phyloP scores from a whole-genome alignment of 2,888 invertebrate genomes.

The Sinohyriopsis cumingii region DNA sequence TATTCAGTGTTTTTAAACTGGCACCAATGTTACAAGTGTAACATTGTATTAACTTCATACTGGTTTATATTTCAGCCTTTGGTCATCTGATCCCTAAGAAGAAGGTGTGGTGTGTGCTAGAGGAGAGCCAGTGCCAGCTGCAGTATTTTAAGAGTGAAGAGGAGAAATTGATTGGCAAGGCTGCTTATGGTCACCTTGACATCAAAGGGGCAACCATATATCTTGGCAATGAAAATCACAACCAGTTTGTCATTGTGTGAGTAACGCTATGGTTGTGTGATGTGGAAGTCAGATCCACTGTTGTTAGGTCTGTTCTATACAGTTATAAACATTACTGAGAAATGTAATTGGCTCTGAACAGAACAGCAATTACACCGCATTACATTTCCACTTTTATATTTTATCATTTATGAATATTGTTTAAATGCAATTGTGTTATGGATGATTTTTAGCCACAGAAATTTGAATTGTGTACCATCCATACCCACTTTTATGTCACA shows the following conservation, averaged over 20 bases:
- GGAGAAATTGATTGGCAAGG: conserved; percentile 56
- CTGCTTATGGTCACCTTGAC: conserved; percentile 64
- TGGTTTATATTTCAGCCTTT: conserved; percentile 57
- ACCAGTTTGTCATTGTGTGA: conserved; percentile 72
- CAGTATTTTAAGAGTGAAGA: conserved; percentile 67
- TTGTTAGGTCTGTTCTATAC: conserved; percentile 1
- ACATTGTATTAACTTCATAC: not conserved
- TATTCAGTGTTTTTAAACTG: not conserved
- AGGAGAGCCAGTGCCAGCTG: conserved; percentile 68
- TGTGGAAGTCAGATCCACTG: not conserved
- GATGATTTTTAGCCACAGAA: too few species aligned
- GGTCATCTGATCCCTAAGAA: conserved; percentile 66
- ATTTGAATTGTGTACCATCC: too few species aligned
- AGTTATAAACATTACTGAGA: too few species aligned
- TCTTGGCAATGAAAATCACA: conserved; percentile 67
- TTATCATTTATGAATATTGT: too few species aligned
- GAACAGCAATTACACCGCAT: too few species aligned
- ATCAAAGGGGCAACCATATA: conserved; percentile 68
- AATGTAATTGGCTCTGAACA: too few species aligned
- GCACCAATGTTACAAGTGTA: not conserved
- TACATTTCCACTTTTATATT: too few species aligned
- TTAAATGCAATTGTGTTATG: too few species aligned
- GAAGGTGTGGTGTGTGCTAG: conserved; percentile 70
- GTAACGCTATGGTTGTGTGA: conserved; percentile 22
- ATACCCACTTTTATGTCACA: too few species aligned